Conservation (phyloP, 2,888 invertebrate species). For the Hipparchia semele region DNA sequence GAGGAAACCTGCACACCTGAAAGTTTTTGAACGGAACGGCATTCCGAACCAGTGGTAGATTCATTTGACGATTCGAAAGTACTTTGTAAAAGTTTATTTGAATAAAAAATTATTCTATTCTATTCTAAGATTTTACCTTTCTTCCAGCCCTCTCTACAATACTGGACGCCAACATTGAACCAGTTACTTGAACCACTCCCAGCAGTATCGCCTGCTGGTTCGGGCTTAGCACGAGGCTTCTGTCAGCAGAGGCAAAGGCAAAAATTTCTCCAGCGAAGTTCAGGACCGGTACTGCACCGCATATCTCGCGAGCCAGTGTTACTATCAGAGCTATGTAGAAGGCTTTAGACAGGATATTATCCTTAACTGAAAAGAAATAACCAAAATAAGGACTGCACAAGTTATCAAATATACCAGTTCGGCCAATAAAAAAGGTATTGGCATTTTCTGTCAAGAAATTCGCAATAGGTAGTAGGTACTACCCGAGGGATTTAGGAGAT, state of each 20-base stretch:
- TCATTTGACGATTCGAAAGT: too few relatives aligned
- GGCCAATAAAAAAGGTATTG: too few relatives aligned
- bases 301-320: conserved; percentile 63
- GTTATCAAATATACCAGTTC: background rate
- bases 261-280: conserved; percentile 76
- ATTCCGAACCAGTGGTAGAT: too few relatives aligned
- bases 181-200: conserved; percentile 67
- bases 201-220: conserved; percentile 76
- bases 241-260: conserved; percentile 54
- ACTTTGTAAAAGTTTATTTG: too few relatives aligned
- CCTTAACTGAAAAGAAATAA: conserved; percentile 55
- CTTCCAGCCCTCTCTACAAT: conserved; percentile 68
- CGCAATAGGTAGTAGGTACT: too few relatives aligned
- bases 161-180: conserved; percentile 62
- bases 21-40: too few relatives aligned
- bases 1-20: too few relatives aligned
- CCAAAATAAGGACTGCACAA: background rate
- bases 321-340: conserved; percentile 63
- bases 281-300: conserved; percentile 67
- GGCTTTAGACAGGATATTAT: conserved; percentile 64
- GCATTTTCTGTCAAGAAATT: too few relatives aligned
- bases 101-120: too few relatives aligned
- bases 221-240: conserved; percentile 56
- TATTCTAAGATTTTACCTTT: conserved; percentile 53
- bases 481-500: too few relatives aligned